These are phyloP conservation scores for Emydocephalus ijimae DNA, from an alignment of 2,113 vertebrate species.

Conservation along the genomic window DNA sequence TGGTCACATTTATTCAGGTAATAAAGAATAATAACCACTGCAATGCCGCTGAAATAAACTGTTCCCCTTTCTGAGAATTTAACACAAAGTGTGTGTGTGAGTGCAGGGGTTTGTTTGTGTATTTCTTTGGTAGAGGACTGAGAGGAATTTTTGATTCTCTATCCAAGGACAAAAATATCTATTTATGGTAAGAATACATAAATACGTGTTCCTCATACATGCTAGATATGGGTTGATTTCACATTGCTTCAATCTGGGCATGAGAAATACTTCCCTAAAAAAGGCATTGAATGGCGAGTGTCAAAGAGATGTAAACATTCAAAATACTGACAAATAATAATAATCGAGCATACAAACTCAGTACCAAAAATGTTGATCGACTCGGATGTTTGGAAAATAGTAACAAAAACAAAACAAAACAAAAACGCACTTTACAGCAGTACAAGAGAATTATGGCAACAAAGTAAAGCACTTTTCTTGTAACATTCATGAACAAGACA, in stretches of 20 bases:
- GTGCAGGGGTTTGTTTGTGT: constrained; percentile 66
- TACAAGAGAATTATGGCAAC: constrained; percentile 75
- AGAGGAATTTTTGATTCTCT: constrained; percentile 73
- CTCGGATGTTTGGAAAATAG: constrained; percentile 67
- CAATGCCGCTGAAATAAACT: constrained; percentile 64
- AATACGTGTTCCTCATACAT: constrained; percentile 64
- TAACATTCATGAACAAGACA: constrained; percentile 79
- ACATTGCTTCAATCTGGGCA: constrained; percentile 70
- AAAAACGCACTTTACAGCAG: constrained; percentile 69
- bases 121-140: constrained; percentile 79
- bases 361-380: constrained; percentile 65
- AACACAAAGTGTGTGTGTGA: constrained; percentile 70
- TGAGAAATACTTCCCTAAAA: constrained; percentile 69
- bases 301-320: constrained; percentile 81
- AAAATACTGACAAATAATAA: constrained; percentile 73
- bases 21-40: constrained; percentile 67
- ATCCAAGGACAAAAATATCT: constrained; percentile 62
- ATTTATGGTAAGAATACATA: constrained; percentile 54
- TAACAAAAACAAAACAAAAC: constrained; percentile 13
- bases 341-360: constrained; percentile 52
- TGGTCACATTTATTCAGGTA: constrained; percentile 68
- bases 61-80: constrained; percentile 72
- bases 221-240: constrained; percentile 67
- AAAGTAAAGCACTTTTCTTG: constrained; percentile 78
- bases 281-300: constrained; percentile 78